phyloP scores from a whole-genome alignment of 2,797 vertebrate genomes.

The Gadopsis marmoratus region DNA sequence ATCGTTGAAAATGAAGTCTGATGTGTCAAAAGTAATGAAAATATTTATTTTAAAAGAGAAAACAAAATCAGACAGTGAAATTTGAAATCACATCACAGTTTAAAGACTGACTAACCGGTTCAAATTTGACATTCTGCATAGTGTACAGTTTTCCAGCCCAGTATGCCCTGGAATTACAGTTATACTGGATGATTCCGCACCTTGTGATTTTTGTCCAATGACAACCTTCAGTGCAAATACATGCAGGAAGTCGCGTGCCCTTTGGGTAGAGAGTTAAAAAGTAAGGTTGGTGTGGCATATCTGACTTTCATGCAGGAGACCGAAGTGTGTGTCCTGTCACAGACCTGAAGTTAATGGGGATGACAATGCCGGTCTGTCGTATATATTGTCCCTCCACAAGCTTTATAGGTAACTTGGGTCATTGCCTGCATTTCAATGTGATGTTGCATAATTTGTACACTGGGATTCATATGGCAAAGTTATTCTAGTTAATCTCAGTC shows the following conservation, averaged over 20 bases:
- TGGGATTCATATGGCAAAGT: conserved; percentile 27
- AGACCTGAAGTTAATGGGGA: neutral
- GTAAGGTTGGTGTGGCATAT: neutral
- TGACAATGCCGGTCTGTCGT: neutral
- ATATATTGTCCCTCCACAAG: conserved; percentile 15
- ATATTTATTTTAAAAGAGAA: neutral
- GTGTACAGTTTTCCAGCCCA: neutral
- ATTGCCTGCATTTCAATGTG: conserved; percentile 20
- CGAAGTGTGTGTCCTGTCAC: neutral
- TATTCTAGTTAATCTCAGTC: conserved; percentile 41
- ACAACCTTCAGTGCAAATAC: neutral
- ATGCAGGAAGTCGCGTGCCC: neutral
- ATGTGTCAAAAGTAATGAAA: neutral
- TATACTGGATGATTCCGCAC: neutral
- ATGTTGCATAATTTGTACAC: conserved; percentile 32
- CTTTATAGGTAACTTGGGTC: conserved; percentile 29
- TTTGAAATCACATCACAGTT: neutral
- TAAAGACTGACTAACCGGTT: neutral
- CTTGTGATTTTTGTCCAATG: neutral
- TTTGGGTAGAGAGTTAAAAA: neutral
- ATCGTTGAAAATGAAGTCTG: neutral
- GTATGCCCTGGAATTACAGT: neutral
- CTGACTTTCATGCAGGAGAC: neutral
- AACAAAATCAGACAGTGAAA: neutral
- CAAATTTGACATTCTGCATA: neutral